Evolutionary conservation across 2,888 invertebrate genomes (phyloP), one percentile per base, ranked within the genome.

Genomic region (Dryococelus australis): DNA sequence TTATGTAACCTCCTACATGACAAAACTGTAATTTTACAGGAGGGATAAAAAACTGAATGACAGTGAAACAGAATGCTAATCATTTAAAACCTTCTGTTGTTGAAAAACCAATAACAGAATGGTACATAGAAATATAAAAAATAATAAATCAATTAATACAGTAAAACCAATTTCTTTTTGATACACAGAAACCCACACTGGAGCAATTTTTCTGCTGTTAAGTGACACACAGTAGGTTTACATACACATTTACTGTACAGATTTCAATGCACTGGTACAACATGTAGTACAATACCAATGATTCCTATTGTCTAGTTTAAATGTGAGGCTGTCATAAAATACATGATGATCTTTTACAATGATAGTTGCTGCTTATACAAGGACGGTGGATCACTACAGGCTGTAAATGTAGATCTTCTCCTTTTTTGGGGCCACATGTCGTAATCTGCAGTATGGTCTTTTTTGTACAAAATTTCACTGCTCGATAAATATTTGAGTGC

Each of bases 271-370:
- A 47, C 43, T 65, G 16, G 16, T 65, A 65, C 10, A 65, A 65
- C 24, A 24, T 12, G 65, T 65, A 65, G 65, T 8, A 65, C 16
- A 13, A 65, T 65, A 16, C 65, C 6, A 65, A 13, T 83, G 26
- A 5, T 27, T 85, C 9, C n/a, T 85, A 51, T 47, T 85, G 24
- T 83, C 47, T 53, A 5, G 27, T n/a, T 53, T 51, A 26, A 85
- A 85, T 28, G 26, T 47, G 24, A 85, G 27, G 51, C 85, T 85
- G 51, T 85, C 85, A 53, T 85, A 85, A 27, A 51, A 85, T 10
- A 28, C 4, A 27, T 51, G 85, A 28, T 85, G 51, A 85, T 85
- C 51, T 85, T 53, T 83, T 26, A 51, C 85, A 26, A 85, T 85
- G 85, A n/a, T 28, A 47, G 53, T n/a, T n/a, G 85, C 20, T 47